Evolutionary conservation across 1,140 invertebrate genomes (phyloP), one percentile per base, ranked within the genome.

Genomic region (Oedothorax gibbosus): DNA sequence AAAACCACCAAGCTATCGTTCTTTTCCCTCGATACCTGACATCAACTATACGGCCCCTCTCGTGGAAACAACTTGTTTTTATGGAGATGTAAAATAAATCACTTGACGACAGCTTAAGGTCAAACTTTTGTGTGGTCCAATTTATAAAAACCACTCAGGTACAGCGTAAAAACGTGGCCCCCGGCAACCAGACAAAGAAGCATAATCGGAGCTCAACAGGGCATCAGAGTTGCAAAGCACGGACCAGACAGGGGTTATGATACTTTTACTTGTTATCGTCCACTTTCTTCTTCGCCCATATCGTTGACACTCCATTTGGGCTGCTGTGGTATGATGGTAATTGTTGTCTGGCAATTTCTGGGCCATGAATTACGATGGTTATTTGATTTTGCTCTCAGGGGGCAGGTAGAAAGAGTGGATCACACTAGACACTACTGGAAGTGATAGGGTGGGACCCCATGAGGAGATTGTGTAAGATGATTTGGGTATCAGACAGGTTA

Each of bases 21-120:
- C 6, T 11, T 62, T 62, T 11, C 60, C 14, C 60, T 62, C 35
- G 35, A 18, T 62, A 62, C 18, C 14, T 15, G 5, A 15, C 18
- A 57, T 57, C 72, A 35, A 56, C 65, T 57, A 60, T 60, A 57
- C 72, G 20, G 11, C 14, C 56, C 53, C 53, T 7, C 53, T 20
- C 60, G 20, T 53, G 15, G 60, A 75, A 49, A 57, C 35, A 75
- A 51, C 72, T 75, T 75, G 53, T 57, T 75, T 75, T 62, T 53
- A 75, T 51, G 20, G 49, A 71, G 69, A 71, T 53, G n/a, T 51
- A 75, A 56, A 79, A 79, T 79, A 68, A 79, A 79, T 68, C 62
- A 79, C 62, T 79, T 56, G 77, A 79, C 64, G 77, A 79, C 77
- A 79, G 77, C 77, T 68, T 79, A 68, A 79, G 64, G 77, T 79